Base-by-base conservation (phyloP, 2,797 vertebrate species). In the Eidolon dupreanum region DNA sequence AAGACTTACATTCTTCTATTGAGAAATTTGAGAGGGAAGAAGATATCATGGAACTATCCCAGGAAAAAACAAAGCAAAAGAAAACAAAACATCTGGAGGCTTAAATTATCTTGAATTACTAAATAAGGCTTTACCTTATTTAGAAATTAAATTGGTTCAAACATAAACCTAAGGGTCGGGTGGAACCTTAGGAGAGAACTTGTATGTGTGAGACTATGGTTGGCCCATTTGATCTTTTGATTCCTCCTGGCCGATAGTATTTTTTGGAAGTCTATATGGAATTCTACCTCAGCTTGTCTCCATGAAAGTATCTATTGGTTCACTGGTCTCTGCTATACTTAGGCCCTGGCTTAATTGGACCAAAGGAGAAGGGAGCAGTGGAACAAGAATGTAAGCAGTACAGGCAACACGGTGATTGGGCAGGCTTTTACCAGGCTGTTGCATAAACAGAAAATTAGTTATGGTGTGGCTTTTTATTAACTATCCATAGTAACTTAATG, bases 1-100 rank as follows among this genome's bases (percentile, higher is more conserved):
- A 38, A 93, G n/a, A 65, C 49, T 92, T 88, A 71, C 9, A 49
- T 96, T 96, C 71, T 92, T 82, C 75, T 92, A 28, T 86, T 97
- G 87, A 95, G 93, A 94, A 90, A 87, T 90, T n/a, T 74, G 66
- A 96, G 57, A 73, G 28, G 22, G 46, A 85, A 78, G 36, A 82
- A 41, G 51, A 83, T 92, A 73, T 92, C 41, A 51, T 83, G 70
- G 83, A 95, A 57, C 63, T 75, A 19, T 75, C 36, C 91, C 11
- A 49, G 63, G 63, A n/a, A 70, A 95, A 86, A 33, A 33, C 33
- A 33, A 33, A 33, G 33, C 33, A 33, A 74, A 81, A 65, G 12
- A 46, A 46, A 46, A 46, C 13, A 46, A 13, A 46, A 51, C 33
- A 75, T 31, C 86, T 81, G 6, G 46, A 84, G 31, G 33, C 28